These are phyloP conservation scores for Panthera uncia DNA, from an alignment of 2,113 vertebrate genomes.

Conservation along the genomic window DNA sequence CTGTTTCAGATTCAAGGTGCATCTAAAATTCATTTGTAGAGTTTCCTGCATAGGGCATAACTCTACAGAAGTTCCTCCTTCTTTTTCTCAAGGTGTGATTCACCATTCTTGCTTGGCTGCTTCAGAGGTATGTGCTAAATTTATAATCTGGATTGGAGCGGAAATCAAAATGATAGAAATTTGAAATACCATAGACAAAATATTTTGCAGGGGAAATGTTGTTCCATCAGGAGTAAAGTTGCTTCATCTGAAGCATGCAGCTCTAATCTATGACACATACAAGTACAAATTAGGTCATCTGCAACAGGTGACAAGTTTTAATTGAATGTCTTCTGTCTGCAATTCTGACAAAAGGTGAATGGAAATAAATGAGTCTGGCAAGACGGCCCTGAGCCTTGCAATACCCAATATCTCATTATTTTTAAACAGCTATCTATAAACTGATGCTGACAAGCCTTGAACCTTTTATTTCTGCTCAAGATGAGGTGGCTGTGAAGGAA, in stretches of 20 bases:
- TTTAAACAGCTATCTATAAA: constrained; percentile 92
- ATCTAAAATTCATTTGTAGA: neutral
- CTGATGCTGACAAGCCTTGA: constrained; percentile 89
- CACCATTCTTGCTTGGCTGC: neutral
- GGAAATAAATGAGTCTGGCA: constrained; percentile 90
- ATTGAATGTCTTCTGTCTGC: constrained; percentile 90
- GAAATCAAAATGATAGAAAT: neutral
- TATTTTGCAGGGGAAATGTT: constrained; percentile 18
- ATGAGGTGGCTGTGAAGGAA: constrained; percentile 79
- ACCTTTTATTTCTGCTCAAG: constrained; percentile 89
- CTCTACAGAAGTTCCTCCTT: neutral
- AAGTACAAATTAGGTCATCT: constrained; percentile 86
- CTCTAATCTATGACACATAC: constrained; percentile 80
- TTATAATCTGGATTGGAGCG: neutral
- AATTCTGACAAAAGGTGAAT: constrained; percentile 90
- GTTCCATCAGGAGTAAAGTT: constrained; percentile 36
- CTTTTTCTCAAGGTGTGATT: neutral
- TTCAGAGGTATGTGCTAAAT: neutral
- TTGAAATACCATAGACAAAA: constrained; percentile 27
- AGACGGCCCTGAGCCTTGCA: constrained; percentile 88
- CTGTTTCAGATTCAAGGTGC: neutral
- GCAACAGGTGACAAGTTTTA: constrained; percentile 89
- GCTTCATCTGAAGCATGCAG: constrained; percentile 59
- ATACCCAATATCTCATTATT: constrained; percentile 91
- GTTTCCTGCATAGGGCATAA: neutral